Conservation (phyloP, 2,888 invertebrate genomes). For the Macrophya annulata region DNA sequence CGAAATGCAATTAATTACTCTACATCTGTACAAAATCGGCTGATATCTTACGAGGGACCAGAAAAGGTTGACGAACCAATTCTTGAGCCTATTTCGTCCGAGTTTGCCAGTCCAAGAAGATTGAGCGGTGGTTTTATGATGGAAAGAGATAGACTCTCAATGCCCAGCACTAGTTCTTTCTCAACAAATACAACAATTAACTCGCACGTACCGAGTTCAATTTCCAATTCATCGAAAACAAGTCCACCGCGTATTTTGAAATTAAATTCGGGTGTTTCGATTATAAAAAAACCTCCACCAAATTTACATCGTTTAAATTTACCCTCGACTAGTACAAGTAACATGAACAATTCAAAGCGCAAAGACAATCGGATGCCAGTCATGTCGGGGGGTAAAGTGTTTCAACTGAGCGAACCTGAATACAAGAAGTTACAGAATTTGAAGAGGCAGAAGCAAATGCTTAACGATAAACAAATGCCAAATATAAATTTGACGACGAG, state of each 20-base stretch:
- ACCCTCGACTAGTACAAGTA: slow-evolving; percentile 66
- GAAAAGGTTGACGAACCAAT: slow-evolving; percentile 77
- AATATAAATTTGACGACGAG: slow-evolving; percentile 14
- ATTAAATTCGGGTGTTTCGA: slow-evolving; percentile 75
- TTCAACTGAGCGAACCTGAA: slow-evolving; percentile 89
- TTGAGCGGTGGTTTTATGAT: slow-evolving; percentile 75
- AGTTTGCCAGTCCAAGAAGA: slow-evolving; percentile 72
- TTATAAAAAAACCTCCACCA: slow-evolving; percentile 77
- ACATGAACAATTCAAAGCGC: slow-evolving; percentile 68
- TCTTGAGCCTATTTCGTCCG: slow-evolving; percentile 72
- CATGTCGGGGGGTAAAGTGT: slow-evolving; percentile 89
- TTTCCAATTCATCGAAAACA: slow-evolving; percentile 59
- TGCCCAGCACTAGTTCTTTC: slow-evolving; percentile 57
- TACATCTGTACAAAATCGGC: slow-evolving; percentile 89
- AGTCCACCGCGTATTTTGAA: slow-evolving; percentile 70
- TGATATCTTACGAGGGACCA: slow-evolving; percentile 87
- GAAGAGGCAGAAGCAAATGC: slow-evolving; percentile 80
- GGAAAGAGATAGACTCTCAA: slow-evolving; percentile 69
- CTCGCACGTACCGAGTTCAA: slow-evolving; percentile 43
- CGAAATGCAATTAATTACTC: slow-evolving; percentile 90
- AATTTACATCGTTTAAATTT: slow-evolving; percentile 73
- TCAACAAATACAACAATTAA: slow-evolving; percentile 53
- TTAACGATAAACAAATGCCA: slow-evolving; percentile 73
- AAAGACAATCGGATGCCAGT: slow-evolving; percentile 86
- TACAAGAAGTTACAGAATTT: slow-evolving; percentile 85